Evolutionary conservation across 2,797 vertebrate species (phyloP), one percentile per base, ranked within the genome.

Genomic region (Neostethus bicornis): DNA sequence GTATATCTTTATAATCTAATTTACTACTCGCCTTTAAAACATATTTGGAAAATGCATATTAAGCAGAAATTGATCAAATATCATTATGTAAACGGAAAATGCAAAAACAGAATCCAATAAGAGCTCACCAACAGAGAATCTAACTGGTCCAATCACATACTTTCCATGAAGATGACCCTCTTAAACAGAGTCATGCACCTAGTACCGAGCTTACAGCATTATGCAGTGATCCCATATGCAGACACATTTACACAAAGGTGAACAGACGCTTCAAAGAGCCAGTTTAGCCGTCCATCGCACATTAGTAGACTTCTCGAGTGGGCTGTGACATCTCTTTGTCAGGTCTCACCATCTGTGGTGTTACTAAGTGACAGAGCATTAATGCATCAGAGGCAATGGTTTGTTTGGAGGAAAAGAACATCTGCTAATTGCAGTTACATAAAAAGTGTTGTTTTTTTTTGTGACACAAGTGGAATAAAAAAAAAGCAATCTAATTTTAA

Each of bases 101-200:
- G 29, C 24, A 25, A 68, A 11, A 45, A 34, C 28, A 26, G 29
- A 17, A 21, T 70, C 62, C 25, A 13, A 47, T 24, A 51, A 28
- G 39, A 51, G 38, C 38, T 43, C 14, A 67, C 17, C 51, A 31
- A 58, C 43, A 67, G 5, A 45, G 43, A 66, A 54, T 17, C 61
- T 51, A 57, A 65, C 62, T 38, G 26, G 47, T 54, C 51, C 45
- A 47, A 52, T 76, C 66, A 69, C 60, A 80, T 6, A 43, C 45
- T 52, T 43, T 57, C 68, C 72, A 75, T 13, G 45, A 61, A 39
- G 59, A 60, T 79, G 75, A 87, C 82, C 87, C 70, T 38, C 12
- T 59, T 21, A 50, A 53, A 75, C 32, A 48, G 52, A 83, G 63
- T 65, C 62, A 65, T 66, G 64, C 66, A 53, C 53, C 31, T 11